Percentiles rank a stretch among this genome's conserved stretches.
Evolutionary conservation across 2,797 vertebrate species (phyloP).

Genomic region (Girardinus metallicus): DNA sequence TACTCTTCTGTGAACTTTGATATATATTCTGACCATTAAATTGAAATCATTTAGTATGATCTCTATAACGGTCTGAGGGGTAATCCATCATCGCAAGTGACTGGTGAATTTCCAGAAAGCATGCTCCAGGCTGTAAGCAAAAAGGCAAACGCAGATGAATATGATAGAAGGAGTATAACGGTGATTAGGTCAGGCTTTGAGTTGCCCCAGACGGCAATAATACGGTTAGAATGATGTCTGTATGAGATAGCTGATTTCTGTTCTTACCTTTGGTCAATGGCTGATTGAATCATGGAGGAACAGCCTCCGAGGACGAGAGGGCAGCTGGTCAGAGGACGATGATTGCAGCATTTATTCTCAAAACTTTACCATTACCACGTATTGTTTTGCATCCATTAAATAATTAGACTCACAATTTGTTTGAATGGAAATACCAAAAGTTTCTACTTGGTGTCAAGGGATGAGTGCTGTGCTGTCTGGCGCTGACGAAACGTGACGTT

Average conservation of each 20-base stretch:
- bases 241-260: not conserved
- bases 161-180: not conserved
- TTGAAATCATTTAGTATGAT: slow-evolving; percentile 3
- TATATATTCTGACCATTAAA: slow-evolving; percentile 11
- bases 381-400: not conserved
- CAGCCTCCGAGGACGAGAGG: not conserved
- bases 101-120: not conserved
- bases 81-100: slow-evolving; percentile 7
- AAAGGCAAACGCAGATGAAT: not conserved
- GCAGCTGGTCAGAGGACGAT: not conserved
- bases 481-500: slow-evolving; percentile 4
- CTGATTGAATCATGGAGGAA: not conserved
- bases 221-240: slow-evolving; percentile 5
- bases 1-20: slow-evolving; percentile 4
- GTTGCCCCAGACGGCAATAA: slow-evolving; percentile 1
- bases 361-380: not conserved
- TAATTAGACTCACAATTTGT: not conserved
- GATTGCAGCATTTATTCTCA: not conserved
- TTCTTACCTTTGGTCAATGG: not conserved
- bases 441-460: not conserved
- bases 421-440: not conserved
- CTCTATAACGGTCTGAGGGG: not conserved
- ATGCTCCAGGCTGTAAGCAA: slow-evolving; percentile 10
- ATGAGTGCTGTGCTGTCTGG: not conserved
- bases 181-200: not conserved